Evolutionary conservation across 2,888 invertebrate genomes (phyloP).

Genomic region (Trimorus sp.): DNA sequence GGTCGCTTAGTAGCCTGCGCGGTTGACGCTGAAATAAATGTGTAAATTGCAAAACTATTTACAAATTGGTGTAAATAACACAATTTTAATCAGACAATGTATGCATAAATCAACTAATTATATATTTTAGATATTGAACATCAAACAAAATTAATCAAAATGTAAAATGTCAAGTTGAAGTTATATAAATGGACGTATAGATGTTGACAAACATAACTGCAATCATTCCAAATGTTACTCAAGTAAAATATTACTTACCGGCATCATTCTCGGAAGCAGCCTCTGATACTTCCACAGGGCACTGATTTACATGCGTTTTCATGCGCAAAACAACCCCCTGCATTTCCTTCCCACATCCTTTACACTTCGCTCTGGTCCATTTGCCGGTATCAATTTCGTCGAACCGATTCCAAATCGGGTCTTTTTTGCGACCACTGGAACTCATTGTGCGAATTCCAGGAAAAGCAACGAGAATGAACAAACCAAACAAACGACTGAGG

Average conservation of each 20-base stretch:
- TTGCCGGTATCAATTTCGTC: neutral
- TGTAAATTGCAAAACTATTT: too few species aligned
- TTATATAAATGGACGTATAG: too few species aligned
- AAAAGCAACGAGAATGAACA: too few species aligned
- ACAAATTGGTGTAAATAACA: too few species aligned
- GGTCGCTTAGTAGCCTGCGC: constrained; percentile 11
- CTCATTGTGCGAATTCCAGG: too few species aligned
- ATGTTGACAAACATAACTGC: too few species aligned
- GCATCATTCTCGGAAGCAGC: neutral
- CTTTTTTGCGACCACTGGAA: constrained; percentile 19
- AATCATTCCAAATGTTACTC: constrained; percentile 5
- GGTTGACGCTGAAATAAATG: constrained; percentile 17
- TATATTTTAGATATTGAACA: too few species aligned
- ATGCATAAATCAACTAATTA: too few species aligned
- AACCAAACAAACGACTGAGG: neutral
- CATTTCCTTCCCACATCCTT: constrained; percentile 31
- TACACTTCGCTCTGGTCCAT: constrained; percentile 20
- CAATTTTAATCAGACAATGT: too few species aligned
- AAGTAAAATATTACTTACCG: constrained; percentile 9
- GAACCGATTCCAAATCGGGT: constrained; percentile 15
- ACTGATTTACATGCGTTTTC: constrained; percentile 21
- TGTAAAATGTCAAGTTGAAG: too few species aligned
- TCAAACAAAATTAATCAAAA: too few species aligned
- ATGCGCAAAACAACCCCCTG: constrained; percentile 15
- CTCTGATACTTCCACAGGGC: neutral